phyloP scores from a whole-genome alignment of 1,140 invertebrate genomes.

The Brachionus rotundiformis region DNA sequence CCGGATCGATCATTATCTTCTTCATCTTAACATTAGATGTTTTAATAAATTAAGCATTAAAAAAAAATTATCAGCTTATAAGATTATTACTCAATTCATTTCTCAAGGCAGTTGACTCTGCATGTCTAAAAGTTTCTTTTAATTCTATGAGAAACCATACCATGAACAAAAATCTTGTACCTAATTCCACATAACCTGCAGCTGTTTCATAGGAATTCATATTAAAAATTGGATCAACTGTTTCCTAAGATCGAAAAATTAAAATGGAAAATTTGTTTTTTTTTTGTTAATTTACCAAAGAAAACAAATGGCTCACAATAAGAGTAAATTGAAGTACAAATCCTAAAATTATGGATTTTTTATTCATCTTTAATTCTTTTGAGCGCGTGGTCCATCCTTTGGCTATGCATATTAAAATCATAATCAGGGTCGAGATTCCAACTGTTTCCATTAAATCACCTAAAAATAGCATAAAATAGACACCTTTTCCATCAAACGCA shows the following conservation, averaged over 20 bases:
- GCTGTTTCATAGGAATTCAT: constrained; percentile 95
- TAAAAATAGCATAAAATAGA: constrained; percentile 75
- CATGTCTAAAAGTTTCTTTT: constrained; percentile 63
- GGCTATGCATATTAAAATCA: constrained; percentile 84
- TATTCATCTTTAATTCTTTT: not conserved
- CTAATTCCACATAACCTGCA: constrained; percentile 88
- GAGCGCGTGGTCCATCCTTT: constrained; percentile 87
- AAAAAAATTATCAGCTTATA: not conserved
- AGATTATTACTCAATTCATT: not conserved
- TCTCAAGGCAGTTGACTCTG: constrained; percentile 61
- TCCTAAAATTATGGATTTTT: not conserved
- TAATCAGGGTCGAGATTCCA: constrained; percentile 88
- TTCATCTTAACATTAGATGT: too few relatives aligned
- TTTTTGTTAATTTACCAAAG: not conserved
- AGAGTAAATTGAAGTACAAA: not conserved
- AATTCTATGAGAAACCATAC: constrained; percentile 89
- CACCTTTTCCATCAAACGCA: constrained; percentile 82
- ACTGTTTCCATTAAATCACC: constrained; percentile 88
- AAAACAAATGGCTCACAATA: not conserved
- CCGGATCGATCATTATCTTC: not conserved
- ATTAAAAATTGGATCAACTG: constrained; percentile 91
- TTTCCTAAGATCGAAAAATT: constrained; percentile 71
- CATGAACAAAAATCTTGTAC: constrained; percentile 84
- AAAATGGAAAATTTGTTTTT: not conserved
- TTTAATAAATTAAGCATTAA: not conserved